Evolutionary conservation across 2,888 invertebrate genomes (phyloP).

Genomic region (Tryphoninae sp.): DNA sequence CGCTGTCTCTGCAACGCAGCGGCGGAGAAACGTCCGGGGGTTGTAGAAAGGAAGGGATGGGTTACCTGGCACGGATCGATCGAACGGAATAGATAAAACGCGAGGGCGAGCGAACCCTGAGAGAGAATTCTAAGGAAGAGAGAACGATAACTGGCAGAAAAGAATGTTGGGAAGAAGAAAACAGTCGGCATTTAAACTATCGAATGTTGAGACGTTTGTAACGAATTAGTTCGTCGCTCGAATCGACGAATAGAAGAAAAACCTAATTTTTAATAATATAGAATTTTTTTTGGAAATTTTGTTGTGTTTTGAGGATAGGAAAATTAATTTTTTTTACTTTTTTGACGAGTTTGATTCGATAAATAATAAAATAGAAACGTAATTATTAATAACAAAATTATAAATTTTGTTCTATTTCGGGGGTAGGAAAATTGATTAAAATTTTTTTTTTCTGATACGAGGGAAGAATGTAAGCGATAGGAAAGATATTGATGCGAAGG

Average conservation of each 20-base stretch:
- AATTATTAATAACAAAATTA: too few species aligned
- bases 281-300: too few species aligned
- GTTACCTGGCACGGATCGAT: conserved; percentile 64
- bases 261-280: too few species aligned
- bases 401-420: too few species aligned
- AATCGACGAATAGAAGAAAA: too few species aligned
- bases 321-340: too few species aligned
- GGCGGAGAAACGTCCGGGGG: conserved; percentile 39
- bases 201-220: too few species aligned
- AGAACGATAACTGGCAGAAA: neutral
- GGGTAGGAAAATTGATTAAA: neutral
- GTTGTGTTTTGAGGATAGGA: too few species aligned
- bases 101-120: conserved; percentile 49
- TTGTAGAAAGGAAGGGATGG: conserved; percentile 33
- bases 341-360: too few species aligned
- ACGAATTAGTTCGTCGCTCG: too few species aligned
- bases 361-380: too few species aligned
- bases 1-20: conserved; percentile 50
- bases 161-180: neutral
- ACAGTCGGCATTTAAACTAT: too few species aligned
- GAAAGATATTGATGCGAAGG: neutral
- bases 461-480: neutral
- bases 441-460: neutral
- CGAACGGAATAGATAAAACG: conserved; percentile 64
- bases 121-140: conserved; percentile 25